phyloP scores from a whole-genome alignment of 2,113 vertebrate species.

The Corythornis cristatus region DNA sequence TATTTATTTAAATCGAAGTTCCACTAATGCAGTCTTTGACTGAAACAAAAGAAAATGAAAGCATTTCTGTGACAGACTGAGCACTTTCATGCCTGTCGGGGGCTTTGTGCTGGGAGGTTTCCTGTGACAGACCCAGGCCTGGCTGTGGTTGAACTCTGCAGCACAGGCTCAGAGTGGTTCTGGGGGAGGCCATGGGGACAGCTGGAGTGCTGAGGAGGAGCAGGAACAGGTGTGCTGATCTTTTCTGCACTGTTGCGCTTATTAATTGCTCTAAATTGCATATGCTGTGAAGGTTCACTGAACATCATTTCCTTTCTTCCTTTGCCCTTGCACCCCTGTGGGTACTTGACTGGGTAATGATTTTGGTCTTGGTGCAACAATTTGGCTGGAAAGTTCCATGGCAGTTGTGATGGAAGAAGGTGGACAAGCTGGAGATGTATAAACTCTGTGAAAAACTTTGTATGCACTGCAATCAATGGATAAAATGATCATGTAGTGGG shows the following conservation, averaged over 20 bases:
- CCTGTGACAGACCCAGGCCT: background rate
- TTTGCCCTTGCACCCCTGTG: background rate
- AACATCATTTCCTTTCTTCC: background rate
- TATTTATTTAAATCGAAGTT: background rate
- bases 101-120: background rate
- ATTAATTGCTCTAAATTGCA: background rate
- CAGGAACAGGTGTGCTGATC: background rate
- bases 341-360: background rate
- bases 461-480: background rate
- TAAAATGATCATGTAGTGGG: background rate
- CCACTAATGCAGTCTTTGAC: background rate
- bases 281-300: background rate
- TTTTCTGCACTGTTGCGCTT: background rate
- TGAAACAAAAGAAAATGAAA: background rate
- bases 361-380: background rate
- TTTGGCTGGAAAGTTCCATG: background rate
- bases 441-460: background rate
- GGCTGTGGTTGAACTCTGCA: background rate
- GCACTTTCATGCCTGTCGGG: background rate
- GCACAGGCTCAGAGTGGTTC: background rate
- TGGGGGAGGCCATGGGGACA: background rate
- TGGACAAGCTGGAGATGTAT: background rate
- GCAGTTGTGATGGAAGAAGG: background rate
- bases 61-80: background rate
- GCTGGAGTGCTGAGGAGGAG: background rate